Percentiles rank a stretch among this genome's conserved stretches.
These are phyloP conservation scores for Aphaenogaster floridana DNA, from an alignment of 1,140 invertebrate species.

Conservation along the genomic window DNA sequence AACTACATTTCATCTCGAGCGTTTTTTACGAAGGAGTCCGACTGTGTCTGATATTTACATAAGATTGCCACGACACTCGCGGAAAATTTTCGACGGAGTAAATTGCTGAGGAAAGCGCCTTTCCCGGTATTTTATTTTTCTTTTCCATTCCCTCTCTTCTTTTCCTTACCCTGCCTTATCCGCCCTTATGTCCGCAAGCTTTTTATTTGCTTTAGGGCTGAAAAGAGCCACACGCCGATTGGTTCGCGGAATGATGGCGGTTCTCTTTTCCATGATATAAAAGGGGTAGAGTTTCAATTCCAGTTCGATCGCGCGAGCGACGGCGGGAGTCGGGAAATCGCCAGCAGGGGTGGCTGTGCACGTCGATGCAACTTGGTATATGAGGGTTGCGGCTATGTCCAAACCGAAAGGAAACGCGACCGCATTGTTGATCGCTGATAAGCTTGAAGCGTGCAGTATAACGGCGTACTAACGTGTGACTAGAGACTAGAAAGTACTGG, in stretches of 20 bases:
- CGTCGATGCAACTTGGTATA: constrained; percentile 43
- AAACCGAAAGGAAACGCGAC: constrained; percentile 47
- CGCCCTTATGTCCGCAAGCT: constrained; percentile 33
- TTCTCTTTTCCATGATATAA: constrained; percentile 55
- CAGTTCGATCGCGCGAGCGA: constrained; percentile 54
- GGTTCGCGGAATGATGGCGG: constrained; percentile 55
- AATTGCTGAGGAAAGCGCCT: constrained; percentile 59
- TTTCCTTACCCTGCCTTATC: constrained; percentile 13
- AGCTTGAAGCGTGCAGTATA: constrained; percentile 4
- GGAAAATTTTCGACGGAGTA: constrained; percentile 38
- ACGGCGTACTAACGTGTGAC: constrained; percentile 14
- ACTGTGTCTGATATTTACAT: constrained; percentile 52
- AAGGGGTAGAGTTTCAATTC: constrained; percentile 66
- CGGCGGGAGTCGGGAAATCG: background rate
- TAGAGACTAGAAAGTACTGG: background rate
- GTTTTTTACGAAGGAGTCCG: background rate
- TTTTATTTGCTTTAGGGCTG: constrained; percentile 58
- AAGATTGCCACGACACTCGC: constrained; percentile 13
- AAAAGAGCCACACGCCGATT: constrained; percentile 65
- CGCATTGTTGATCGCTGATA: constrained; percentile 48
- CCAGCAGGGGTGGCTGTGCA: constrained; percentile 3
- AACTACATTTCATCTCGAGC: background rate
- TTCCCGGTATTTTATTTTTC: constrained; percentile 47
- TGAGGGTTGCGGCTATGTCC: constrained; percentile 33
- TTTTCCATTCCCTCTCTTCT: background rate